Percentiles rank a stretch among this genome's conserved stretches.
These are phyloP conservation scores for Dicycla oo DNA, from an alignment of 2,888 invertebrate genomes.

Conservation along the genomic window DNA sequence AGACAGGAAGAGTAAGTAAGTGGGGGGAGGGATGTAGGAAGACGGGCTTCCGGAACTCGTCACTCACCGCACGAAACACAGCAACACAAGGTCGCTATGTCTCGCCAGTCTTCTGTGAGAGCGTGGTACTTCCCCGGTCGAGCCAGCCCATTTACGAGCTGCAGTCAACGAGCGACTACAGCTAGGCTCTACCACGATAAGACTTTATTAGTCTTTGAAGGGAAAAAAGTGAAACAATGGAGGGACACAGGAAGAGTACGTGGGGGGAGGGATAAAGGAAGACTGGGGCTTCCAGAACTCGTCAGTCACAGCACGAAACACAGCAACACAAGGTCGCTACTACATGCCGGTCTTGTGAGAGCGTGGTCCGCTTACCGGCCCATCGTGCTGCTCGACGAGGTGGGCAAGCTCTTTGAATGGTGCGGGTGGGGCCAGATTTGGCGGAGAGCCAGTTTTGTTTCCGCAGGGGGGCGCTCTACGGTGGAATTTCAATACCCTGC, in stretches of 20 bases:
- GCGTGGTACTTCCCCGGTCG: constrained; percentile 45
- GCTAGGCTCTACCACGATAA: constrained; percentile 14
- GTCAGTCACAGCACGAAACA: constrained; percentile 21
- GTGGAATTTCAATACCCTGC: too few species aligned
- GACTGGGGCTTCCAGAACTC: constrained; percentile 2
- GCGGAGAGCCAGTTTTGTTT: too few species aligned
- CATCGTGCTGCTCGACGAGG: too few species aligned
- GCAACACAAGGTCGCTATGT: not conserved
- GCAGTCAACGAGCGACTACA: not conserved
- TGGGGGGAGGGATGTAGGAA: too few species aligned
- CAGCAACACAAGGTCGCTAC: constrained; percentile 7
- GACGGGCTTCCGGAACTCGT: constrained; percentile 1
- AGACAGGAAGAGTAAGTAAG: too few species aligned
- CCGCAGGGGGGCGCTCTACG: too few species aligned
- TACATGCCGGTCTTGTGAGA: too few species aligned
- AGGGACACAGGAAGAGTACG: not conserved
- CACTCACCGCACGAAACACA: not conserved
- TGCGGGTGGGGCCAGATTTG: too few species aligned
- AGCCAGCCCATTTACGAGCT: constrained; percentile 26
- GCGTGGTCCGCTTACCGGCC: too few species aligned
- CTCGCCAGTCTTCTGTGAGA: not conserved
- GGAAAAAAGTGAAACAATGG: not conserved
- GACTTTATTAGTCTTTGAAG: not conserved
- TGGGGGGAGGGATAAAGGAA: too few species aligned
- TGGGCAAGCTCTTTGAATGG: too few species aligned